Evolutionary conservation across 2,888 invertebrate genomes (phyloP), one percentile per base, ranked within the genome.

Genomic region (Cybosia mesomella): DNA sequence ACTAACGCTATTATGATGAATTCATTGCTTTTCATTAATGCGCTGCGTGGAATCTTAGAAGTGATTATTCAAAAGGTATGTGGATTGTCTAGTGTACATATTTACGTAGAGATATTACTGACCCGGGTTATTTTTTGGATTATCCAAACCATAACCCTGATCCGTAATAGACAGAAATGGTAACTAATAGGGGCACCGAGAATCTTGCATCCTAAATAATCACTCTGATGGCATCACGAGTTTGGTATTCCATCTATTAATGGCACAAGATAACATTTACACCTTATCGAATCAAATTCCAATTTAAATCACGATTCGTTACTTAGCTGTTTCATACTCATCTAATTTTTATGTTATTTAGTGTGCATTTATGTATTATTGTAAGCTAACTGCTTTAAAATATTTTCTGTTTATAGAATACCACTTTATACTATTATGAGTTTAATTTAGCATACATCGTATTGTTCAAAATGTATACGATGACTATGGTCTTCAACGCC

Each of bases 21-120:
- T 24, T 24, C 64, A 8, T 1, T 71, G 5, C 7, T 55, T 39
- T 60, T 63, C 22, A 28, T 68, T 34, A 36, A 5, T 10, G 22
- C 60, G 39, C 49, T 64, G 13, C 34, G 32, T 36, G 15, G 18
- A 7, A 55, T 68, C 18, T 21, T 36, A 0, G 11, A 15, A 7
- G 11, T 66, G 11, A n/a, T 67, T 36, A 8, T 53, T n/a, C n/a
- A 2, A 2, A 15, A 2, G 15, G 75, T 75, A 59, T 13, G 36
- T 59, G 21, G 9, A 11, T 11, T 5, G 15, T 59, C 2, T 22
- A 7, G 3, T 34, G 4, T 58, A 13, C 8, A 15, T 0, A 58
- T 18, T 55, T n/a, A 24, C n/a, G n/a, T n/a, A n/a, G n/a, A n/a
- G n/a, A n/a, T n/a, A n/a, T n/a, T n/a, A n/a, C n/a, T n/a, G n/a